Conservation (phyloP, 2,797 vertebrate genomes). For the Catharus ustulatus region DNA sequence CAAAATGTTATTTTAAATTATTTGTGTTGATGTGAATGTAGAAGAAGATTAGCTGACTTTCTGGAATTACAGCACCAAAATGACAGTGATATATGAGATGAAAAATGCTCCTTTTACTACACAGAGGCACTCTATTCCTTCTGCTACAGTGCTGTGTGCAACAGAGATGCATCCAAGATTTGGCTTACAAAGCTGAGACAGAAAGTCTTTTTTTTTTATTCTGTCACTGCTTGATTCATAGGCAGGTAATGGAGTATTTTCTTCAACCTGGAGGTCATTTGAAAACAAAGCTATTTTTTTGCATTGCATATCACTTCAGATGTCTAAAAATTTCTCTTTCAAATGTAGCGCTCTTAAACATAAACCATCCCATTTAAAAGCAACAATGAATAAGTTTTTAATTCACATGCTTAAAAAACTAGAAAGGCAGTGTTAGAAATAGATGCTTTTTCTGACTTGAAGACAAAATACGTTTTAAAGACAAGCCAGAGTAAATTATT, state of each 20-base stretch:
- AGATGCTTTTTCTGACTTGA: not conserved
- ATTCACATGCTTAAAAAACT: not conserved
- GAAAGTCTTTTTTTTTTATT: slow-evolving; percentile 3
- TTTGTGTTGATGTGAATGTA: slow-evolving; percentile 41
- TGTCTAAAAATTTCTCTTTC: slow-evolving; percentile 12
- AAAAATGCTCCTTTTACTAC: slow-evolving; percentile 14
- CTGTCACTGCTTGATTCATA: not conserved
- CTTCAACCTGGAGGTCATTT: not conserved
- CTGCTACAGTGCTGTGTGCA: not conserved
- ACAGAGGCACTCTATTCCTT: not conserved
- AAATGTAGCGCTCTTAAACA: slow-evolving; percentile 15
- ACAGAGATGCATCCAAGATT: not conserved
- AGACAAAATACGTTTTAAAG: not conserved
- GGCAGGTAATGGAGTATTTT: not conserved
- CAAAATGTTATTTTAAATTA: slow-evolving; percentile 15
- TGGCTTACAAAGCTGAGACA: not conserved
- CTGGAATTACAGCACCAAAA: slow-evolving; percentile 17
- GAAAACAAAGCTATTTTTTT: slow-evolving; percentile 1
- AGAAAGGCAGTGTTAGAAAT: not conserved
- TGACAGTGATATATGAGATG: slow-evolving; percentile 33
- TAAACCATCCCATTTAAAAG: not conserved
- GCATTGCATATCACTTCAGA: not conserved
- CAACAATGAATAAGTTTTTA: too few species aligned
- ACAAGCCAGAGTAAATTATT: not conserved
- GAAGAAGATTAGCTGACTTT: slow-evolving; percentile 44